Conservation (phyloP, 2,113 vertebrate genomes). For the Meleagris gallopavo region DNA sequence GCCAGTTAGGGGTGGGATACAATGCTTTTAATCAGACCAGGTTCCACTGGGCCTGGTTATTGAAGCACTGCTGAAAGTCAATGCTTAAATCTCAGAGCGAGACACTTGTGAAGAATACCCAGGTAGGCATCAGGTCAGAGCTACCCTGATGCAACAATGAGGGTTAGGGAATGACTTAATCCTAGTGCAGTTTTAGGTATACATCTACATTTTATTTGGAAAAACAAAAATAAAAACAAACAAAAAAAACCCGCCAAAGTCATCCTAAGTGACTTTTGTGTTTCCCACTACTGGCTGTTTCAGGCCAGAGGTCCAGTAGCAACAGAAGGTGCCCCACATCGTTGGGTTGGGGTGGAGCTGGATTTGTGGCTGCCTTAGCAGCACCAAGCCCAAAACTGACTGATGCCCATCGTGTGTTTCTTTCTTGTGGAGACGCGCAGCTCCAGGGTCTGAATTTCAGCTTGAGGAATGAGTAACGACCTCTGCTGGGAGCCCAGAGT, state of each 20-base stretch:
- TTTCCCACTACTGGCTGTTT: background rate
- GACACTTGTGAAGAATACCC: background rate
- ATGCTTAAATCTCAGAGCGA: background rate
- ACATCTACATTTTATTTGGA: background rate
- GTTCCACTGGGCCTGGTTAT: background rate
- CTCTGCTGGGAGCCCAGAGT: background rate
- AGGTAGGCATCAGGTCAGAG: background rate
- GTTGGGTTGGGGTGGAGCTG: background rate
- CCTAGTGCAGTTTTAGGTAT: background rate
- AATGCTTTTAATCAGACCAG: conserved; percentile 4
- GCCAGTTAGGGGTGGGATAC: background rate
- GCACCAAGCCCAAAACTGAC: background rate
- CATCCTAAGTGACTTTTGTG: background rate
- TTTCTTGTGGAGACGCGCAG: background rate
- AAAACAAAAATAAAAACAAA: too few relatives aligned
- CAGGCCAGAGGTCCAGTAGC: background rate
- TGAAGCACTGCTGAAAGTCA: background rate
- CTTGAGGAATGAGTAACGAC: rapidly evolving
- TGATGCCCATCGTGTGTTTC: background rate
- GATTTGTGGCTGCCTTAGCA: background rate
- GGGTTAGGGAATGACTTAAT: background rate
- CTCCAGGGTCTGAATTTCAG: background rate
- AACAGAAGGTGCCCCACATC: background rate
- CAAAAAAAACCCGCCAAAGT: background rate
- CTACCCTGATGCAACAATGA: background rate